A percentile compares a stretch with the other conserved stretches of the same genome.
phyloP scores from a whole-genome alignment of 2,888 invertebrate genomes.

The Catonia carolina region DNA sequence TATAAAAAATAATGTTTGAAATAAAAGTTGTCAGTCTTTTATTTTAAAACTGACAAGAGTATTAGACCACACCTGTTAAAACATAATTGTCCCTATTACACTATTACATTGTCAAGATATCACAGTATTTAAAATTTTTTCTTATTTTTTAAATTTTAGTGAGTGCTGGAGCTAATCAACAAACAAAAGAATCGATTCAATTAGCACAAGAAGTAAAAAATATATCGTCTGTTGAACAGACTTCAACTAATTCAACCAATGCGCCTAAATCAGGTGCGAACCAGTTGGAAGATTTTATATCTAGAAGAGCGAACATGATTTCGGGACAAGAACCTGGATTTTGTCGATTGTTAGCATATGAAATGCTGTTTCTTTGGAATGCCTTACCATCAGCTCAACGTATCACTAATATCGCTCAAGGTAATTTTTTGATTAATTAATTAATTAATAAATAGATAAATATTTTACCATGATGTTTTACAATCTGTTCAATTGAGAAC shows the following conservation, averaged over 20 bases:
- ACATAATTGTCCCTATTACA: too few relatives aligned
- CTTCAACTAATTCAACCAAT: background rate
- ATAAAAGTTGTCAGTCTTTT: too few relatives aligned
- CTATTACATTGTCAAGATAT: too few relatives aligned
- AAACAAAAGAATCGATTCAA: conserved; percentile 15
- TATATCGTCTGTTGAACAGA: background rate
- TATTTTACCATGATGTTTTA: too few relatives aligned
- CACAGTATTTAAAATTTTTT: background rate
- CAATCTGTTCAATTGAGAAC: too few relatives aligned
- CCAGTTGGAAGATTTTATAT: conserved; percentile 41
- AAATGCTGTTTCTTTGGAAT: conserved; percentile 63
- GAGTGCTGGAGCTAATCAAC: conserved; percentile 23
- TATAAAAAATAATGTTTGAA: too few relatives aligned
- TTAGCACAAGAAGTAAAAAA: conserved; percentile 16
- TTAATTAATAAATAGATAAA: conserved; percentile 4
- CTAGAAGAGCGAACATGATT: conserved; percentile 39
- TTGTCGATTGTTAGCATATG: conserved; percentile 55
- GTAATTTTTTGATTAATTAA: too few relatives aligned
- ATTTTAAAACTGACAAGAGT: too few relatives aligned
- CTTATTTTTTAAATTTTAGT: conserved; percentile 16
- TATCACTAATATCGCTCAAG: conserved; percentile 41
- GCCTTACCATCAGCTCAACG: conserved; percentile 48
- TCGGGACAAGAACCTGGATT: conserved; percentile 38
- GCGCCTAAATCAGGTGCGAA: conserved; percentile 31
- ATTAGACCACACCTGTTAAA: too few relatives aligned